Evolutionary conservation across 2,888 invertebrate genomes (phyloP).

Genomic region (Lochmaea crataegi): DNA sequence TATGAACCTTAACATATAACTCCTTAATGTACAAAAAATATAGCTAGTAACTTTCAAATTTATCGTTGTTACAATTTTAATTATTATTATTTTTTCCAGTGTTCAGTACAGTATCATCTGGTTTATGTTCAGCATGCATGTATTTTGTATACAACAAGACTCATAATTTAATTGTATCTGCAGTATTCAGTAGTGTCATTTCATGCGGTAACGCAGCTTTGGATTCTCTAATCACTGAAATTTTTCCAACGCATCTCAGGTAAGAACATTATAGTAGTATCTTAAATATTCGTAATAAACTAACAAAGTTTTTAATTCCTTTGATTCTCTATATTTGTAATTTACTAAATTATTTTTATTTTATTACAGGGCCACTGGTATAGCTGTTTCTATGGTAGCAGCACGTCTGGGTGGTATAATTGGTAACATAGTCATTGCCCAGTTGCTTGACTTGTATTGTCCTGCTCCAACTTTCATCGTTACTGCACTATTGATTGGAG

Average conservation of each 20-base stretch:
- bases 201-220: constrained; percentile 91
- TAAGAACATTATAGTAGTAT: constrained; percentile 57
- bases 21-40: too few species aligned
- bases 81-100: constrained; percentile 67
- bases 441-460: constrained; percentile 87
- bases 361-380: constrained; percentile 83
- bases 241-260: constrained; percentile 92
- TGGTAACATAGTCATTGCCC: constrained; percentile 89
- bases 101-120: constrained; percentile 87
- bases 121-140: constrained; percentile 85
- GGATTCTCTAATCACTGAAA: constrained; percentile 92
- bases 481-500: constrained; percentile 84
- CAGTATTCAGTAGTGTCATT: constrained; percentile 87
- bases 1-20: constrained; percentile 57
- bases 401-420: constrained; percentile 90
- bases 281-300: background rate
- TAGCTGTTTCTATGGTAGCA: constrained; percentile 90
- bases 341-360: constrained; percentile 23
- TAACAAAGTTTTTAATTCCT: background rate
- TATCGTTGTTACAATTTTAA: background rate
- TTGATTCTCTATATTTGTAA: background rate
- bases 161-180: constrained; percentile 85
- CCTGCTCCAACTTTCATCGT: constrained; percentile 94
- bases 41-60: too few species aligned
- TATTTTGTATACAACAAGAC: constrained; percentile 86